A percentile compares a stretch with the other conserved stretches of the same genome.
phyloP scores from a whole-genome alignment of 2,113 vertebrate genomes.

The Pungitius pungitius region DNA sequence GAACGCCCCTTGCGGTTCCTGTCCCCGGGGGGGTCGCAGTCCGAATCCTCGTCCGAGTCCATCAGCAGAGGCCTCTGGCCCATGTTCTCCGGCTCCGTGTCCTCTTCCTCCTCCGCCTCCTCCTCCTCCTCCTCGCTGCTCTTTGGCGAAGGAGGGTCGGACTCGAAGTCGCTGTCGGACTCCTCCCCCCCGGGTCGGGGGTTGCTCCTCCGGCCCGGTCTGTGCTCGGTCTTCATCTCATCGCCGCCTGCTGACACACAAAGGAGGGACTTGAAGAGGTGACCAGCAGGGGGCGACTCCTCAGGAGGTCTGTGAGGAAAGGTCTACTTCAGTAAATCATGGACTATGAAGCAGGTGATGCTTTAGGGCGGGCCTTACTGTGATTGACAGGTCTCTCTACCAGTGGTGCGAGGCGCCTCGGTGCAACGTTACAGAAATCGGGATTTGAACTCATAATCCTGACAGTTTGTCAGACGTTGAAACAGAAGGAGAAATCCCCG shows the following conservation, averaged over 20 bases:
- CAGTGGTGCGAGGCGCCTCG: not conserved
- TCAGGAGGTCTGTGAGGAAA: not conserved
- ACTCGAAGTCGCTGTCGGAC: constrained; percentile 97
- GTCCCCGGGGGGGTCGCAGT: constrained; percentile 79
- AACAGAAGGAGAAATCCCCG: constrained; percentile 71
- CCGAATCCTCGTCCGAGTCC: constrained; percentile 95
- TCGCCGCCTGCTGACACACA: constrained; percentile 72
- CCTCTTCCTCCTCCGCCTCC: constrained; percentile 87
- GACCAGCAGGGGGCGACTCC: not conserved
- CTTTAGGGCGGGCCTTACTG: not conserved
- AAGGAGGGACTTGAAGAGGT: not conserved
- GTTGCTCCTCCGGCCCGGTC: constrained; percentile 67
- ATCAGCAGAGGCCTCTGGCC: constrained; percentile 95
- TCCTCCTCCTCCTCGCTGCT: constrained; percentile 95
- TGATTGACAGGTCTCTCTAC: not conserved
- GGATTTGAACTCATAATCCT: constrained; percentile 70
- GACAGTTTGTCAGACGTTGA: constrained; percentile 49
- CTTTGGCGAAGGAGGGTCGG: constrained; percentile 93
- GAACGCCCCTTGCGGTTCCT: constrained; percentile 42
- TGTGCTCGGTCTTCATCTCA: constrained; percentile 69
- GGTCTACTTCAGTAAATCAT: not conserved
- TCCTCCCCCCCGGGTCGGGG: constrained; percentile 80
- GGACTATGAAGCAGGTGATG: not conserved
- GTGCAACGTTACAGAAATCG: constrained; percentile 3
- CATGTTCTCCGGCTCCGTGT: constrained; percentile 88